Conservation (phyloP, 2,888 invertebrate species). For the Baccha elongata region DNA sequence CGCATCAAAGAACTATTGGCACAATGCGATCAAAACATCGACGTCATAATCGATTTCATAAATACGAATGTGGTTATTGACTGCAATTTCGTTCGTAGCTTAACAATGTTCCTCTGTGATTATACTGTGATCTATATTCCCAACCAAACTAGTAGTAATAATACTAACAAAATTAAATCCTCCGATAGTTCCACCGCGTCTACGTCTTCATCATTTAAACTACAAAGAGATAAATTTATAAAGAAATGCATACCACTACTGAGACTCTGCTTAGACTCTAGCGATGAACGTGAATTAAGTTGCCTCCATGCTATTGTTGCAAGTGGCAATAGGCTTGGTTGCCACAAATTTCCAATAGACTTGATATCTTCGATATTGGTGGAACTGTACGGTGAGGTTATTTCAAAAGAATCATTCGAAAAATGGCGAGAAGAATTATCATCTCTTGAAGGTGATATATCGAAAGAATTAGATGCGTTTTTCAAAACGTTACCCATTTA, state of each 20-base stretch:
- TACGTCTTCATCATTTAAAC: constrained; percentile 8
- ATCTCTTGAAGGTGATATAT: constrained; percentile 19
- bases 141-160: constrained; percentile 61
- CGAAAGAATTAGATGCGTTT: constrained; percentile 42
- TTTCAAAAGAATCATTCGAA: constrained; percentile 79
- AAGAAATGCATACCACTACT: constrained; percentile 78
- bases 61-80: constrained; percentile 80
- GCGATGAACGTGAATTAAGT: constrained; percentile 77
- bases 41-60: constrained; percentile 80
- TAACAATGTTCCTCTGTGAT: constrained; percentile 80
- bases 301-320: constrained; percentile 79
- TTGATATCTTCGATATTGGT: constrained; percentile 77
- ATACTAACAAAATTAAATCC: constrained; percentile 56
- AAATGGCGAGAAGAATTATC: constrained; percentile 77
- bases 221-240: constrained; percentile 75
- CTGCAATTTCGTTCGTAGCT: constrained; percentile 77
- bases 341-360: constrained; percentile 76
- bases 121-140: constrained; percentile 76
- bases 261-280: constrained; percentile 78
- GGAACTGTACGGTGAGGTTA: constrained; percentile 79
- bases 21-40: constrained; percentile 75
- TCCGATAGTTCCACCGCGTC: constrained; percentile 39
- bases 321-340: constrained; percentile 75
- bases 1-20: constrained; percentile 78
- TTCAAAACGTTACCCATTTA: constrained; percentile 38